Conservation (phyloP, 53 echinoderm and acorn worm genomes). For the Temnopleurus reevesii region DNA sequence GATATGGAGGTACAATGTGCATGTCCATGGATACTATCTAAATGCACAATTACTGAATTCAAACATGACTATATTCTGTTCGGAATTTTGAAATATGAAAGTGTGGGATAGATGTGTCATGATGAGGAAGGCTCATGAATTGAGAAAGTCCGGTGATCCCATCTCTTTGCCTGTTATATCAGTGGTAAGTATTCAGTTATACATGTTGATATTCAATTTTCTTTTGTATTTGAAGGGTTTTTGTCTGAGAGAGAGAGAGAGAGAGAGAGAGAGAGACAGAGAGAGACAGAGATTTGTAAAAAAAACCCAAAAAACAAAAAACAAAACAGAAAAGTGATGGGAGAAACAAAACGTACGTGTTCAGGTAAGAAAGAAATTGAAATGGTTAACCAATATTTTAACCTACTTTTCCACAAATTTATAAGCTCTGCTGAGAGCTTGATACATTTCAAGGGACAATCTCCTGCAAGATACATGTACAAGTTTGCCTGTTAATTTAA, state of each 20-base stretch:
- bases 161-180: slow-evolving; percentile 52
- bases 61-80: neutral
- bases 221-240: neutral
- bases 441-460: too few species aligned
- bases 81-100: neutral
- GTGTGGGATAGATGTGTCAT: neutral
- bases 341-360: neutral
- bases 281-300: neutral
- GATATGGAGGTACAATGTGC: neutral
- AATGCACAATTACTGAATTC: neutral
- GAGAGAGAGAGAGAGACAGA: neutral
- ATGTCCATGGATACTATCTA: neutral
- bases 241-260: neutral
- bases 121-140: slow-evolving; percentile 29
- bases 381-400: too few species aligned
- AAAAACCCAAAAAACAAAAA: too few species aligned
- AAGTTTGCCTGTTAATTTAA: too few species aligned
- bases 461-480: too few species aligned
- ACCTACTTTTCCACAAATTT: too few species aligned
- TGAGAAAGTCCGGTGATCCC: slow-evolving; percentile 29
- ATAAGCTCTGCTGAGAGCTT: too few species aligned
- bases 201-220: neutral
- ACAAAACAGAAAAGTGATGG: too few species aligned
- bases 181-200: slow-evolving; percentile 50
- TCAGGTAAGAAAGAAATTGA: too few species aligned